phyloP scores from a whole-genome alignment of 2,888 invertebrate genomes.

The Pyrochroa serraticornis region DNA sequence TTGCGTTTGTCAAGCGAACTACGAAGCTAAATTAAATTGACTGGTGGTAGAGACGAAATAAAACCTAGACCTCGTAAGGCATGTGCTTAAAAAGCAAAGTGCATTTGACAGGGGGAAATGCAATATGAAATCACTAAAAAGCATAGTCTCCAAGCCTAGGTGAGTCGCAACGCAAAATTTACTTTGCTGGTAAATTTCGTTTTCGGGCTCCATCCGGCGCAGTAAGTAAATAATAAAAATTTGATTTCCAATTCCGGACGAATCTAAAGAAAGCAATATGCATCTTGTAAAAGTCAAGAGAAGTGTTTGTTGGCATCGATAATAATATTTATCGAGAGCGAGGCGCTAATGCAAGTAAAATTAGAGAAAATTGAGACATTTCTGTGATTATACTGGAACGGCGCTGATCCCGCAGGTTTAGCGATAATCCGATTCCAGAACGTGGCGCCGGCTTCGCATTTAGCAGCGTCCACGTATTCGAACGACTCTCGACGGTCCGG shows the following conservation, averaged over 20 bases:
- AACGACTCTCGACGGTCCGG: slow-evolving; percentile 1
- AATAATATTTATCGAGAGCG: slow-evolving; percentile 25
- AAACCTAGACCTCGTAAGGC: not conserved
- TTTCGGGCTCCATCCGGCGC: slow-evolving; percentile 12
- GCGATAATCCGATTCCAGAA: slow-evolving; percentile 41
- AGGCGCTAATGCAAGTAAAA: slow-evolving; percentile 29
- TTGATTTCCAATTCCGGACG: slow-evolving; percentile 17
- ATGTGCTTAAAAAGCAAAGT: slow-evolving; percentile 16
- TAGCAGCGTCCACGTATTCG: slow-evolving; percentile 28
- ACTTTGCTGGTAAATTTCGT: slow-evolving; percentile 10
- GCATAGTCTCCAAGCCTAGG: slow-evolving; percentile 12
- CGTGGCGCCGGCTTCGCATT: slow-evolving; percentile 22
- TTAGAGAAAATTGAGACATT: slow-evolving; percentile 38
- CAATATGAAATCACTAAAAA: slow-evolving; percentile 26
- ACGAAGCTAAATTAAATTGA: no score
- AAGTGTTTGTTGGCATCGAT: slow-evolving; percentile 19
- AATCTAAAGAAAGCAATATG: not conserved
- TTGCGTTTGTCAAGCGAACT: no score
- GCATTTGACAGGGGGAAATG: slow-evolving; percentile 24
- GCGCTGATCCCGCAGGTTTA: slow-evolving; percentile 39
- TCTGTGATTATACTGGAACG: slow-evolving; percentile 39
- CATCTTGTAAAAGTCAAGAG: not conserved
- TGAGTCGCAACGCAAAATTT: slow-evolving; percentile 20
- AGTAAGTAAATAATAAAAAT: slow-evolving; percentile 24
- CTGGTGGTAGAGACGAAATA: no score